Evolutionary conservation across 2,113 vertebrate species (phyloP), one percentile per base, ranked within the genome.

Genomic region (cat (Felis catus)): DNA sequence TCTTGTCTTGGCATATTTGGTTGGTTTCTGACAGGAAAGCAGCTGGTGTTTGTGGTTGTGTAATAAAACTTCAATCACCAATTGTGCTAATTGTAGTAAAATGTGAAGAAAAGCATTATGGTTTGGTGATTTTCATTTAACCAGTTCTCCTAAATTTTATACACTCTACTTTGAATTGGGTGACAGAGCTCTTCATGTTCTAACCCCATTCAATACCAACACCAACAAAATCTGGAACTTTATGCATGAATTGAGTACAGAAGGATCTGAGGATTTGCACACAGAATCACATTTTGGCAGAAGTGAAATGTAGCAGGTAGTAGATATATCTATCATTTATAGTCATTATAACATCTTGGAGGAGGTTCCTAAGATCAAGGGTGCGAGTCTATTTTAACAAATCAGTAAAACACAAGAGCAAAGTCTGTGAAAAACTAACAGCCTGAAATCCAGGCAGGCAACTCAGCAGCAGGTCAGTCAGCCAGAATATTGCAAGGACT

Each of bases 31-130:
- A 94, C 83, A 97, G 76, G 36, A 97, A 80, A 89, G 87, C 96
- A 98, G 86, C 92, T 98, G 95, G 92, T 94, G 78, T 97, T 97
- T 97, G 89, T 58, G n/a, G 45, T 65, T 94, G 80, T 94, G 36
- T 90, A 92, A 97, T 96, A 87, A 92, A 97, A 97, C 39, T 90
- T 92, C 92, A 90, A 84, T 92, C 86, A 70, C 45, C 68, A 88
- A 65, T 90, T 91, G 48, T 89, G 58, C 65, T 96, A 96, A 94
- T 83, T 73, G 63, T 66, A 90, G 41, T 86, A 95, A 97, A 97
- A 93, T 82, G 65, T 78, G 74, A 96, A 95, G 58, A 14, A 89
- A 95, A 96, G 18, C 58, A 71, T 84, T 97, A 74, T 94, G 71
- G 74, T 81, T 87, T 84, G 79, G 61, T 92, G 21, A 92, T 81